phyloP scores from a whole-genome alignment of 1,140 invertebrate genomes.

The Plodia interpunctella region DNA sequence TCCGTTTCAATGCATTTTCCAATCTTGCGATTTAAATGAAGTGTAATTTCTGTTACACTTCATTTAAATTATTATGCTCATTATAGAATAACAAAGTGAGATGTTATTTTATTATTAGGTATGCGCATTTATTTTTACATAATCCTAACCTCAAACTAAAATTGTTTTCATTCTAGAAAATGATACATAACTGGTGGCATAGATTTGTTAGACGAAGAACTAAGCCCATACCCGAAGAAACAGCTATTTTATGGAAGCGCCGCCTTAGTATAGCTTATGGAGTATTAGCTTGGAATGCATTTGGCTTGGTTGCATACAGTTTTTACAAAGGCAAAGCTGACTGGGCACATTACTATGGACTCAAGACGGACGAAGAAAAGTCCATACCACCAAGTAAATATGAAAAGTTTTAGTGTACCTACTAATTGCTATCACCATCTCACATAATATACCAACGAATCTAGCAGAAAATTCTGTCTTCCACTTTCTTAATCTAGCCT shows the following conservation, averaged over 20 bases:
- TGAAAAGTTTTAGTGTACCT: neutral
- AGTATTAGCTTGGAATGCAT: conserved; percentile 80
- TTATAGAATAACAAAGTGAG: neutral
- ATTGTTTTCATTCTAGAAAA: conserved; percentile 20
- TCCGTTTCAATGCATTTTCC: too few species aligned
- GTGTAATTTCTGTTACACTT: neutral
- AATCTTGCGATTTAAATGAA: neutral
- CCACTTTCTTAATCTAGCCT: too few species aligned
- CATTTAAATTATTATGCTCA: neutral
- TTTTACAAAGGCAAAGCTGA: conserved; percentile 78
- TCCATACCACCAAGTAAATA: conserved; percentile 71
- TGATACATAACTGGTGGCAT: conserved; percentile 65
- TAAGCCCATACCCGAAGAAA: conserved; percentile 78
- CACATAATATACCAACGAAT: too few species aligned
- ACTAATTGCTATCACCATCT: too few species aligned
- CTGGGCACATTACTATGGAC: conserved; percentile 80
- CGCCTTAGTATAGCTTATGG: conserved; percentile 79
- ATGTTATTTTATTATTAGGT: neutral
- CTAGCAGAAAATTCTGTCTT: too few species aligned
- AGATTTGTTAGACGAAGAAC: conserved; percentile 78
- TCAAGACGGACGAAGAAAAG: conserved; percentile 78
- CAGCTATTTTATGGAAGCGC: conserved; percentile 78
- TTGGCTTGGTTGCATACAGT: conserved; percentile 79
- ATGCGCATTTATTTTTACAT: neutral
- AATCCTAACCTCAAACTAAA: conserved; percentile 3